Evolutionary conservation across 1,140 invertebrate species (phyloP).

Genomic region (Caligus rogercresseyi): DNA sequence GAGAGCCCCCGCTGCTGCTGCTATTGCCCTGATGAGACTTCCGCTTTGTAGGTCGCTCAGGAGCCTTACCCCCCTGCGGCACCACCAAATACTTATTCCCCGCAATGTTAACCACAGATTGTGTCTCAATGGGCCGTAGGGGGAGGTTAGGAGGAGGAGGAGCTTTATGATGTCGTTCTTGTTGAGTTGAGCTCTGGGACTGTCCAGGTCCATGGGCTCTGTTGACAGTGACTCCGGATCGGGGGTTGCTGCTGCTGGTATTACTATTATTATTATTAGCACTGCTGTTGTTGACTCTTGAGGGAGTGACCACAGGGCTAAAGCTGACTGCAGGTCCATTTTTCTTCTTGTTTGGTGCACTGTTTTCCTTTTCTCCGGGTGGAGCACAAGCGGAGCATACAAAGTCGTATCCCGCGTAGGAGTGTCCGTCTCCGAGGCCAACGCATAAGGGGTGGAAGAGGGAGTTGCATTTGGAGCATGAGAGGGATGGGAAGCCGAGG

Average conservation of each 20-base stretch:
- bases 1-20: background rate
- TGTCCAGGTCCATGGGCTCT: background rate
- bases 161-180: background rate
- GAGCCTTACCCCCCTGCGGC: background rate
- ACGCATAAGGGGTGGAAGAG: slow-evolving; percentile 18
- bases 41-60: background rate
- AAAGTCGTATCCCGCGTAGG: background rate
- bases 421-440: background rate
- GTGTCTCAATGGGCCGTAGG: slow-evolving; percentile 8
- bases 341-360: background rate
- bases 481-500: slow-evolving; percentile 10
- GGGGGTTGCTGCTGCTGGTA: background rate
- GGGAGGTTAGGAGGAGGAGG: background rate
- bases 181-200: background rate
- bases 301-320: background rate
- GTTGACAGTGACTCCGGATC: background rate
- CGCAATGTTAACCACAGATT: slow-evolving; percentile 15
- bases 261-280: background rate
- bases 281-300: background rate
- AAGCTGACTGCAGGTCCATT: background rate
- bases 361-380: slow-evolving; percentile 3
- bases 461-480: slow-evolving; percentile 9
- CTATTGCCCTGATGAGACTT: background rate
- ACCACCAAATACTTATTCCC: slow-evolving; percentile 19
- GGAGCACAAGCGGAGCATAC: background rate